Evolutionary conservation across 2,888 invertebrate genomes (phyloP), one percentile per base, ranked within the genome.

Genomic region (Oscheius onirici): DNA sequence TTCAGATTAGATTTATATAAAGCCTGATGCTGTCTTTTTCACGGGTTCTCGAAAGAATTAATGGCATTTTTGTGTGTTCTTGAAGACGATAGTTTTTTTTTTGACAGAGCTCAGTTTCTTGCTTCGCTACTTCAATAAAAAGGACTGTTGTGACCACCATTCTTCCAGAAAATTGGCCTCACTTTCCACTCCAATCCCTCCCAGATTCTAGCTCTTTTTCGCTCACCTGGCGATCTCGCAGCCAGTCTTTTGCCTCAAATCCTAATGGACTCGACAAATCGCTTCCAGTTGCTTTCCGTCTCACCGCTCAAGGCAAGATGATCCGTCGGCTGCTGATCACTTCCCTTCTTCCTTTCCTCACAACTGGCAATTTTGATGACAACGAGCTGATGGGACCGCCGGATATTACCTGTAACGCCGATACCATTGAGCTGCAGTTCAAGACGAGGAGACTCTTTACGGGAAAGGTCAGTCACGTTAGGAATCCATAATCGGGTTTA

Each of bases 401-500:
- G 6, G 84, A 84, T 46, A 86, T 86, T 52, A 72, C 74, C n/a
- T 86, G 86, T 72, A 82, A 84, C 52, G 71, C 85, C 8, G 85
- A 86, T 58, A 86, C 85, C 1, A 86, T 86, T 44, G 86, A 86
- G 54, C 83, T 86, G 82, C 79, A 84, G 49, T 87, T 86, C 66
- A 75, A 78, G 46, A 86, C 86, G 3, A 74, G 75, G 49, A 81
- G 79, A 34, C 76, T 72, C n/a, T 87, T 86, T 67, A 78, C 81
- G 34, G 86, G 86, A 69, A 67, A 28, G 68, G 51, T 34, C 15
- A 49, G 41, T 44, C 15, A 24, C 20, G 41, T n/a, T n/a, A 61
- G 34, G 15, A 17, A 52, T 54, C 15, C 1, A 15, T n/a, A 54
- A 15, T 46, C 26, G 63, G 13, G 20, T 26, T 34, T n/a, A 44